A percentile compares a stretch with the other conserved stretches of the same genome.
phyloP scores from a whole-genome alignment of 2,888 invertebrate genomes.

The Phyllotreta cruciferae region DNA sequence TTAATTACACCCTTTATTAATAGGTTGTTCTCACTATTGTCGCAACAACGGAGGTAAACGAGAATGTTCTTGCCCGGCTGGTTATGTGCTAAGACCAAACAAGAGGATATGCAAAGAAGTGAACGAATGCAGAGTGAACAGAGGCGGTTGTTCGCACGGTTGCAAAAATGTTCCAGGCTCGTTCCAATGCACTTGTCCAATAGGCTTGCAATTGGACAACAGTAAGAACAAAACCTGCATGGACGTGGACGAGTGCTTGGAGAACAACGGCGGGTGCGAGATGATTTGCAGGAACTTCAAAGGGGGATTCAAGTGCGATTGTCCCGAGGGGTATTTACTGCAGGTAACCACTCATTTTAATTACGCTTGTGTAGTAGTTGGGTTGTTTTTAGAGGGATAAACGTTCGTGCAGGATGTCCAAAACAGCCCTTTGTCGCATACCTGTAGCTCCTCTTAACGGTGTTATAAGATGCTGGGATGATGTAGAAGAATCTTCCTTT shows the following conservation, averaged over 20 bases:
- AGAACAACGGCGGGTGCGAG: slow-evolving; percentile 58
- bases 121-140: slow-evolving; percentile 66
- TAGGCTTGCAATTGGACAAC: slow-evolving; percentile 56
- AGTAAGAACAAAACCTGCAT: slow-evolving; percentile 53
- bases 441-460: slow-evolving; percentile 49
- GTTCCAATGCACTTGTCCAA: slow-evolving; percentile 62
- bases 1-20: not conserved
- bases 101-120: slow-evolving; percentile 61
- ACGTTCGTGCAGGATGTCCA: slow-evolving; percentile 43
- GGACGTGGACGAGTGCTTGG: slow-evolving; percentile 59
- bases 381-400: slow-evolving; percentile 35
- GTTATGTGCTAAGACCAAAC: slow-evolving; percentile 59
- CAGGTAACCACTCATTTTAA: slow-evolving; percentile 31
- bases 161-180: slow-evolving; percentile 65
- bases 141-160: slow-evolving; percentile 70
- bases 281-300: slow-evolving; percentile 61
- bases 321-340: slow-evolving; percentile 57
- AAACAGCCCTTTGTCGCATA: slow-evolving; percentile 46
- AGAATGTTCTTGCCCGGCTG: slow-evolving; percentile 65
- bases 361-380: not conserved
- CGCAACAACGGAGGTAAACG: slow-evolving; percentile 55
- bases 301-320: slow-evolving; percentile 63
- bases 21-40: slow-evolving; percentile 61
- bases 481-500: slow-evolving; percentile 39
- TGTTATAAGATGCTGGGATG: slow-evolving; percentile 47